phyloP scores from a whole-genome alignment of 2,113 vertebrate genomes.

The Parotia lawesii region DNA sequence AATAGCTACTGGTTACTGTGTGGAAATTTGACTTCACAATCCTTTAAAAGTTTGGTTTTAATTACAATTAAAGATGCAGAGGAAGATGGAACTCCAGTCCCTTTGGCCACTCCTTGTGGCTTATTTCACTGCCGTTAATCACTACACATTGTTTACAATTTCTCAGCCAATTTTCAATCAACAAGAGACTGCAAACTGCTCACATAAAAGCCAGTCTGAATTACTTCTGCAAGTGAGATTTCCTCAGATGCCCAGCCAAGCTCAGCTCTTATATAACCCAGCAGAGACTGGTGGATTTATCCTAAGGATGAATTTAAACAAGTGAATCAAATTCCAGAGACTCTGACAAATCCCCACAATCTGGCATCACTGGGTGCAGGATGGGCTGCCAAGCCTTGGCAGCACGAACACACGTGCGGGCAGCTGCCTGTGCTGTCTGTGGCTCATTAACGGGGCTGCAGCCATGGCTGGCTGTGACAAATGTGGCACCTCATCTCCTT shows the following conservation, averaged over 20 bases:
- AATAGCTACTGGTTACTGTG: background rate
- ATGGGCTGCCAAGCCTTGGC: background rate
- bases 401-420: rapidly evolving
- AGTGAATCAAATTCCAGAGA: background rate
- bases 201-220: conserved; percentile 9
- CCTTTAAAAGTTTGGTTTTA: background rate
- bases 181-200: conserved; percentile 32
- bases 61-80: background rate
- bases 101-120: background rate
- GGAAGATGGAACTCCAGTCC: background rate
- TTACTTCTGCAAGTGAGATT: conserved; percentile 5
- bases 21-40: background rate
- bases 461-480: background rate
- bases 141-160: conserved; percentile 11
- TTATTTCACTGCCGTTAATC: conserved; percentile 20
- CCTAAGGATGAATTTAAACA: background rate
- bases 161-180: conserved; percentile 50
- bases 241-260: conserved; percentile 15
- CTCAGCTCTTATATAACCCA: background rate
- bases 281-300: background rate
- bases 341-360: background rate
- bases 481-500: background rate
- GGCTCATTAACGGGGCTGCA: rapidly evolving
- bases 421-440: background rate
- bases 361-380: rapidly evolving